Conservation (phyloP, 2,797 vertebrate genomes). For the Clamator glandarius region DNA sequence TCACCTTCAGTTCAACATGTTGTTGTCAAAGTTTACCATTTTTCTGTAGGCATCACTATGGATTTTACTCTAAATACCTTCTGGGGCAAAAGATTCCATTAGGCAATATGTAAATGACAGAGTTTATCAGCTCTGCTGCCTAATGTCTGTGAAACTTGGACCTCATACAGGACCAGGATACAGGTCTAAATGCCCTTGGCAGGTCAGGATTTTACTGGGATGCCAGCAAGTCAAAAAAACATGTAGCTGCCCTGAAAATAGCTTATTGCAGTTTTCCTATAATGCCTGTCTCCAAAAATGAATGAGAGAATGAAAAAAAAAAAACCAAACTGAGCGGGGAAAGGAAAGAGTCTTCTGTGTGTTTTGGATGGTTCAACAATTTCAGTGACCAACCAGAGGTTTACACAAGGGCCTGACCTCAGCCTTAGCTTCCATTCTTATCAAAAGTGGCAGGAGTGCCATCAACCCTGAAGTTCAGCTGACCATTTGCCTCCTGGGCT, state of each 20-base stretch:
- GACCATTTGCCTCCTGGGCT: not conserved
- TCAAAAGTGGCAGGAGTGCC: not conserved
- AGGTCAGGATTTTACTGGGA: not conserved
- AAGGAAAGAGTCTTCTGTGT: not conserved
- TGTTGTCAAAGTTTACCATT: not conserved
- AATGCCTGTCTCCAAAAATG: not conserved
- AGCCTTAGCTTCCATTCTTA: not conserved
- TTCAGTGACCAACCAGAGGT: not conserved
- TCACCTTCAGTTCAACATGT: not conserved
- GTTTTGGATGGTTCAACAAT: not conserved
- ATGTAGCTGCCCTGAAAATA: not conserved
- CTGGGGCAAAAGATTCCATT: not conserved
- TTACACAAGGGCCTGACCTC: not conserved
- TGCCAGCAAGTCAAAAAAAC: not conserved
- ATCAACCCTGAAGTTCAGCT: not conserved
- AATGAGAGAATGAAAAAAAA: not conserved
- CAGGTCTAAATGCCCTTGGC: not conserved
- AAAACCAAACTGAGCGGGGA: rapidly evolving
- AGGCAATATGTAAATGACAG: not conserved
- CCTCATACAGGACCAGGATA: not conserved
- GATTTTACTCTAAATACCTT: not conserved
- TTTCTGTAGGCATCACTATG: not conserved
- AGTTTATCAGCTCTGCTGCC: not conserved
- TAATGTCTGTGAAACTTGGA: not conserved
- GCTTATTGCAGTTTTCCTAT: not conserved